Evolutionary conservation across 2,113 vertebrate species (phyloP), one percentile per base, ranked within the genome.

Genomic region (Forbesichthys papilliferus): DNA sequence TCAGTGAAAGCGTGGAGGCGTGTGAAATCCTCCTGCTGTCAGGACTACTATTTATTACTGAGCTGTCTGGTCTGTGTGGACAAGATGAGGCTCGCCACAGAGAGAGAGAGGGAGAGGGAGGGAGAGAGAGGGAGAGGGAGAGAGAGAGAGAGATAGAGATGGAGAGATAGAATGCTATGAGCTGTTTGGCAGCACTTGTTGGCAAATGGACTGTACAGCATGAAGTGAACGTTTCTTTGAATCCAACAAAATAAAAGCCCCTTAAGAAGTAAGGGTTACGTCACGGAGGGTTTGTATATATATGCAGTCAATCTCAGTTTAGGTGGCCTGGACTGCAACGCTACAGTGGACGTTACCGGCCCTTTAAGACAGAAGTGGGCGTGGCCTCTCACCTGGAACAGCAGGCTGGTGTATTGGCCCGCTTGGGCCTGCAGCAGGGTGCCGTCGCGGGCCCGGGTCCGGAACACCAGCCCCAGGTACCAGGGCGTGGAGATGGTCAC

Each of bases 401-500:
- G 89, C 42, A 99, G 91, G 4, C 91, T 95, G 79, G 92, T 96
- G 83, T 96, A 95, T 84, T 98, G 94, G 55, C 95, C 96, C 0
- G 95, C 94, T 46, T 98, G 95, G 13, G 95, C 95, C 84, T 97
- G 96, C 81, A 99, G 91, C 66, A 99, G 91, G 4, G 95, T 90
- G 6, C 96, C 98, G 0, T 96, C 93, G 0, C 66, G 83, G 0
- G 92, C 90, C 66, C 96, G 92, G 0, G 98, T 99, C 66, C 97
- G 93, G 84, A 99, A 99, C 0, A 95, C 93, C 79, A 99, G 90
- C 9, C 97, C 96, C 77, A 99, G 89, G 84, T 95, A 98, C 97
- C 96, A 99, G 0, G 98, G 98, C 9, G 95, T 93, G 0, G 95
- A 97, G 80, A 99, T 94, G 75, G 93, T 94, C 77, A 97, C 77